phyloP scores from a whole-genome alignment of 2,113 vertebrate species.

The Brachirus orientalis region DNA sequence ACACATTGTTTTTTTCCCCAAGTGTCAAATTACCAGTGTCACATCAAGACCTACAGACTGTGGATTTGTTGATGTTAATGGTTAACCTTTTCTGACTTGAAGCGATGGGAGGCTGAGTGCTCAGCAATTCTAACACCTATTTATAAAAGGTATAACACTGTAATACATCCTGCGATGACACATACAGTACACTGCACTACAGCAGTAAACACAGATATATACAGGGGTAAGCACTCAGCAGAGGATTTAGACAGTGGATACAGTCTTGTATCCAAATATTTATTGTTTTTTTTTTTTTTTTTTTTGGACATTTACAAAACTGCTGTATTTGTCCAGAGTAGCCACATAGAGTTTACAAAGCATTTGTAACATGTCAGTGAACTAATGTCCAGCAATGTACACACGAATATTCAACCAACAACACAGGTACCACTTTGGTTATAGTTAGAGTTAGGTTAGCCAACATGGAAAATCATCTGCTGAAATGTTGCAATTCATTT shows the following conservation, averaged over 20 bases:
- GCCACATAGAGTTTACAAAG: not conserved
- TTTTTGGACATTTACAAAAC: not conserved
- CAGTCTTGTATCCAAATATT: slow-evolving; percentile 39
- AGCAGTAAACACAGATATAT: slow-evolving; percentile 33
- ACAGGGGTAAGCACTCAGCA: slow-evolving; percentile 24
- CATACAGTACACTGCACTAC: slow-evolving; percentile 29
- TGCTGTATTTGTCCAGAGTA: too few species aligned
- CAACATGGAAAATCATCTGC: not conserved
- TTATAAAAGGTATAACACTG: slow-evolving; percentile 42
- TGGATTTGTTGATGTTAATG: not conserved
- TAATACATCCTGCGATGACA: slow-evolving; percentile 55
- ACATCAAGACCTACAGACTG: slow-evolving; percentile 23
- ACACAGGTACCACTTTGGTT: not conserved
- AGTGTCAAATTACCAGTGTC: slow-evolving; percentile 14
- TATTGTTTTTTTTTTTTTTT: slow-evolving; percentile 49
- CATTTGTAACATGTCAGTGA: not conserved
- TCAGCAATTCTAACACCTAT: slow-evolving; percentile 34
- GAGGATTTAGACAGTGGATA: slow-evolving; percentile 34
- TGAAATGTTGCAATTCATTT: too few species aligned
- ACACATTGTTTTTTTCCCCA: slow-evolving; percentile 32
- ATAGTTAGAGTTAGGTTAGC: not conserved
- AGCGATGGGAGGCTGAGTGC: slow-evolving; percentile 4
- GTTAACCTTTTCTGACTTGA: slow-evolving; percentile 12
- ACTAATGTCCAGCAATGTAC: not conserved
- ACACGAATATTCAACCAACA: not conserved